Percentiles rank a stretch among this genome's conserved stretches.
These are phyloP conservation scores for Pissodes strobi DNA, from an alignment of 1,140 invertebrate species.

Conservation along the genomic window DNA sequence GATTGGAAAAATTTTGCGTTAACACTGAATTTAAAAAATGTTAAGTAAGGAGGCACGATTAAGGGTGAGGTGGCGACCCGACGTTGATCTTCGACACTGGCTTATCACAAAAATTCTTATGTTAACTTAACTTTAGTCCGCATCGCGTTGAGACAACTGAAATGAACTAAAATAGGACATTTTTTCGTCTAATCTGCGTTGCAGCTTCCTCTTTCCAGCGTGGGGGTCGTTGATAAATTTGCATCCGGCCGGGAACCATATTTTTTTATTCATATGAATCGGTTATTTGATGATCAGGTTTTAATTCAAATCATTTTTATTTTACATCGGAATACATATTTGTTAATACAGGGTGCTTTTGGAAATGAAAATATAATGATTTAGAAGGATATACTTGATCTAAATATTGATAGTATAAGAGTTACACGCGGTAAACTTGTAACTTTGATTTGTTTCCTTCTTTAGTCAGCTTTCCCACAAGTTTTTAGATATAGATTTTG, in stretches of 20 bases:
- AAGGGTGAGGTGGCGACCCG: slow-evolving; percentile 6
- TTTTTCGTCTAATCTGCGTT: slow-evolving; percentile 24
- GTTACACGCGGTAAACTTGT: too few species aligned
- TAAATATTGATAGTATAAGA: too few species aligned
- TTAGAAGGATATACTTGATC: too few species aligned
- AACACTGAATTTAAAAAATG: neutral
- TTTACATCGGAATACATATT: too few species aligned
- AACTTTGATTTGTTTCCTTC: too few species aligned
- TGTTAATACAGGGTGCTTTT: too few species aligned
- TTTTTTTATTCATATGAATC: slow-evolving; percentile 15
- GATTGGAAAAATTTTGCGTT: neutral
- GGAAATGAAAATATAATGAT: too few species aligned
- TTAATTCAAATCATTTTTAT: too few species aligned
- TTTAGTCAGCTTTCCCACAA: too few species aligned
- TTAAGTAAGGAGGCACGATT: neutral
- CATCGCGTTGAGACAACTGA: slow-evolving; percentile 21
- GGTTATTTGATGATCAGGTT: too few species aligned
- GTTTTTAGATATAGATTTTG: too few species aligned
- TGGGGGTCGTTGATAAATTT: slow-evolving; percentile 25
- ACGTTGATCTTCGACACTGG: slow-evolving; percentile 26
- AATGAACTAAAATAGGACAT: slow-evolving; percentile 31
- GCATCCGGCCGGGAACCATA: slow-evolving; percentile 22
- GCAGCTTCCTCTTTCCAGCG: slow-evolving; percentile 22
- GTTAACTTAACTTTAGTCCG: slow-evolving; percentile 6
- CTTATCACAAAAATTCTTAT: slow-evolving; percentile 30